Conservation (phyloP, 2,888 invertebrate genomes). For the Lobophora halterata region DNA sequence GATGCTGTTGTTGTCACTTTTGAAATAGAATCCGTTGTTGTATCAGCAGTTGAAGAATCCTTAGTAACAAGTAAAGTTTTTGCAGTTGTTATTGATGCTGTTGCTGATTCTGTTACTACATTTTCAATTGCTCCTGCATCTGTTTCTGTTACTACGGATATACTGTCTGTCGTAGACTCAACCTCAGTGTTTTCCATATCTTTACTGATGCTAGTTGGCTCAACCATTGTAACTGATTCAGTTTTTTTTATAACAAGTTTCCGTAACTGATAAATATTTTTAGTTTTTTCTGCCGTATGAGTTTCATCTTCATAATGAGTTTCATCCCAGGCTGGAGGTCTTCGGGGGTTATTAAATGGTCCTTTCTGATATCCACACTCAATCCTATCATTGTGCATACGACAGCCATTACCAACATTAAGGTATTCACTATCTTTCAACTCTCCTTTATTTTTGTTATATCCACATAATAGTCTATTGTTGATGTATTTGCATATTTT, state of each 20-base stretch:
- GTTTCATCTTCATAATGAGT: not conserved
- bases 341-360: slow-evolving; percentile 29
- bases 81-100: not conserved
- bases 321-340: slow-evolving; percentile 27
- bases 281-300: not conserved
- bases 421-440: slow-evolving; percentile 30
- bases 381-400: slow-evolving; percentile 51
- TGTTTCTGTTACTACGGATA: not conserved
- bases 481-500: slow-evolving; percentile 47
- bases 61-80: no score
- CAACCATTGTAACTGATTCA: not conserved
- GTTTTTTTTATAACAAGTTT: not conserved
- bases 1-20: not conserved
- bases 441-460: slow-evolving; percentile 53
- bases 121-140: not conserved
- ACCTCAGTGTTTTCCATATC: no score
- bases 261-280: not conserved
- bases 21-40: not conserved
- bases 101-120: slow-evolving; percentile 1
- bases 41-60: no score
- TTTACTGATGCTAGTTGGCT: no score
- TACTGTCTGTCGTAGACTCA: not conserved
- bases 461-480: slow-evolving; percentile 60
- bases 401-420: slow-evolving; percentile 52
- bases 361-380: slow-evolving; percentile 59